A percentile compares a stretch with the other conserved stretches of the same genome.
Evolutionary conservation across 2,888 invertebrate species (phyloP).

Genomic region (Dexiosoma caninum): DNA sequence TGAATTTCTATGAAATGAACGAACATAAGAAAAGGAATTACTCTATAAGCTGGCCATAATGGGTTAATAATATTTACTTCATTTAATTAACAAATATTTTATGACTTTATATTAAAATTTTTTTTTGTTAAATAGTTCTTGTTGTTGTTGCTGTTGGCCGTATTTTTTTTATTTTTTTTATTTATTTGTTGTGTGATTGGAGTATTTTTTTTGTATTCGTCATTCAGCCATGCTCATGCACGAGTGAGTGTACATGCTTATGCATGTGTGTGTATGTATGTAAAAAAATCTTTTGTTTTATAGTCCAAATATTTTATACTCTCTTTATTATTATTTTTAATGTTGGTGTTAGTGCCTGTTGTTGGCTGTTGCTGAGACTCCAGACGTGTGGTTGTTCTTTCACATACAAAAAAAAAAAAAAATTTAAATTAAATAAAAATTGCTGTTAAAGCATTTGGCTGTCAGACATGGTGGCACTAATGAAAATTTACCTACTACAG

Average conservation of each 20-base stretch:
- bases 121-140: background rate
- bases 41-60: slow-evolving; percentile 1
- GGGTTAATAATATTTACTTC: slow-evolving; percentile 39
- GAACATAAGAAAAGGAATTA: background rate
- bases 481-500: slow-evolving; percentile 58
- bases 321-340: slow-evolving; percentile 30
- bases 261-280: background rate
- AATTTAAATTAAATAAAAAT: too few species aligned
- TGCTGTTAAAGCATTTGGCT: slow-evolving; percentile 45
- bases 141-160: background rate
- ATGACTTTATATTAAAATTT: slow-evolving; percentile 22
- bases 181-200: background rate
- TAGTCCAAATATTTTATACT: slow-evolving; percentile 43
- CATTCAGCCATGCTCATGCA: background rate
- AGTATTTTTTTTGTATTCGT: background rate
- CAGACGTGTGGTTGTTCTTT: slow-evolving; percentile 10
- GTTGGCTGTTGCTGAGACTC: slow-evolving; percentile 16
- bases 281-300: slow-evolving; percentile 2
- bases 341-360: slow-evolving; percentile 31
- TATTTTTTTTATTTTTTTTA: background rate
- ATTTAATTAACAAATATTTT: slow-evolving; percentile 54
- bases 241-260: background rate
- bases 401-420: slow-evolving; percentile 14
- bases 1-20: background rate
- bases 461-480: slow-evolving; percentile 62